Evolutionary conservation across 1,140 invertebrate genomes (phyloP).

Genomic region (Steinernema feltiae): DNA sequence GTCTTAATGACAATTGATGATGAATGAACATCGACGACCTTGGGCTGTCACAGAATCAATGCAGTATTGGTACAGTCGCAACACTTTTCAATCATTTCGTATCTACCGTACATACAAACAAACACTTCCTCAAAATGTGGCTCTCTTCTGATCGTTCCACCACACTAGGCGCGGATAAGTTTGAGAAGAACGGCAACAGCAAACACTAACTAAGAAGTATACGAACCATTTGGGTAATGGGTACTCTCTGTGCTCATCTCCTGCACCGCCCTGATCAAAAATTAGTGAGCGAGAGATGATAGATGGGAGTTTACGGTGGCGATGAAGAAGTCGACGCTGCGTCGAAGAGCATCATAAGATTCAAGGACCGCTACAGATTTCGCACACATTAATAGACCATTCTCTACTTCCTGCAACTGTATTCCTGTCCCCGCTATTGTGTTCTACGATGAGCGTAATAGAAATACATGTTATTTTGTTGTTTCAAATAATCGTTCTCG

Average conservation of each 20-base stretch:
- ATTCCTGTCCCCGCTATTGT: too few species aligned
- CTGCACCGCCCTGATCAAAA: conserved; percentile 13
- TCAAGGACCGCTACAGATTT: neutral
- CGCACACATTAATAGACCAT: too few species aligned
- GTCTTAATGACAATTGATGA: neutral
- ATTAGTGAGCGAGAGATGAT: conserved; percentile 4
- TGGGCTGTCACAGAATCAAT: neutral
- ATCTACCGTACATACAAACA: neutral
- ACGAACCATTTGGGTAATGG: neutral
- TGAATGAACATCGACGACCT: conserved; percentile 4
- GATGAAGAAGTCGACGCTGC: neutral
- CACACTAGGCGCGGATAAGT: too few species aligned
- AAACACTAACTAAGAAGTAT: neutral
- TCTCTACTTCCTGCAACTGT: too few species aligned
- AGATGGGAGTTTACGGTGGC: conserved; percentile 3
- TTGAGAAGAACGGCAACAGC: too few species aligned
- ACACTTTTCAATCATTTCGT: neutral
- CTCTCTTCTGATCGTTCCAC: too few species aligned
- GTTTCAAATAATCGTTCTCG: neutral
- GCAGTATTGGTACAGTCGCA: neutral
- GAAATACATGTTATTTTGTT: neutral
- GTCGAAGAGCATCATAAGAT: neutral
- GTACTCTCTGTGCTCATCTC: neutral
- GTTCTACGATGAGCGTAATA: too few species aligned
- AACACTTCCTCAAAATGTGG: neutral